Conservation (phyloP, 2,113 vertebrate species). For the Falco punctatus region DNA sequence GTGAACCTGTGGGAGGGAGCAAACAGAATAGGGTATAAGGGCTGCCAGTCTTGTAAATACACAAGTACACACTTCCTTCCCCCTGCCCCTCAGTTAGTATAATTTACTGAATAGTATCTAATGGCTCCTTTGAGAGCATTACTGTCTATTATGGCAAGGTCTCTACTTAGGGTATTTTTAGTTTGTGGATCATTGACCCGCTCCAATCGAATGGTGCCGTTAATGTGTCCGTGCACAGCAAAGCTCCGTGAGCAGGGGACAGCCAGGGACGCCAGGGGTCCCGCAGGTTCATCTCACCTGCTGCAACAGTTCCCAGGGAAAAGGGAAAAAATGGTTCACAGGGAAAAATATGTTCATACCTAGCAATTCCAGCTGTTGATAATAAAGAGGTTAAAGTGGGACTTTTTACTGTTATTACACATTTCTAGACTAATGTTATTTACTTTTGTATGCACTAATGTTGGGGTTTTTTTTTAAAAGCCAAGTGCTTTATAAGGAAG, state of each 20-base stretch:
- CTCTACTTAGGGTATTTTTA: background rate
- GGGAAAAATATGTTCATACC: background rate
- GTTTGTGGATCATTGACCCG: background rate
- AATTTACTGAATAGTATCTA: constrained; percentile 29
- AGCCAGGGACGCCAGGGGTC: background rate
- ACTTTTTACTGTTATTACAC: background rate
- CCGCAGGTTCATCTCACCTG: background rate
- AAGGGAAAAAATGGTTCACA: background rate
- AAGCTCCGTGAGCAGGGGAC: background rate
- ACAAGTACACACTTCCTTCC: background rate
- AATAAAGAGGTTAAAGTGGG: background rate
- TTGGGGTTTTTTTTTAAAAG: background rate
- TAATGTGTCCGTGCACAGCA: background rate
- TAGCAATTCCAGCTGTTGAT: background rate
- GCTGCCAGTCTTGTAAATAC: constrained; percentile 2
- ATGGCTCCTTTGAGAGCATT: constrained; percentile 40
- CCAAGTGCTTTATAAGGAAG: background rate
- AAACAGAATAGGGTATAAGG: background rate
- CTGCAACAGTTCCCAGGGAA: background rate
- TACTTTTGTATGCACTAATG: background rate
- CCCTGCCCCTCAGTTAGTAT: background rate
- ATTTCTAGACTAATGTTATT: background rate
- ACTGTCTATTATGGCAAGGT: background rate
- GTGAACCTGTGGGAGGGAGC: background rate
- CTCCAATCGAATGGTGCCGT: background rate